Conservation (phyloP, 2,113 vertebrate genomes). For the Ochotona princeps region DNA sequence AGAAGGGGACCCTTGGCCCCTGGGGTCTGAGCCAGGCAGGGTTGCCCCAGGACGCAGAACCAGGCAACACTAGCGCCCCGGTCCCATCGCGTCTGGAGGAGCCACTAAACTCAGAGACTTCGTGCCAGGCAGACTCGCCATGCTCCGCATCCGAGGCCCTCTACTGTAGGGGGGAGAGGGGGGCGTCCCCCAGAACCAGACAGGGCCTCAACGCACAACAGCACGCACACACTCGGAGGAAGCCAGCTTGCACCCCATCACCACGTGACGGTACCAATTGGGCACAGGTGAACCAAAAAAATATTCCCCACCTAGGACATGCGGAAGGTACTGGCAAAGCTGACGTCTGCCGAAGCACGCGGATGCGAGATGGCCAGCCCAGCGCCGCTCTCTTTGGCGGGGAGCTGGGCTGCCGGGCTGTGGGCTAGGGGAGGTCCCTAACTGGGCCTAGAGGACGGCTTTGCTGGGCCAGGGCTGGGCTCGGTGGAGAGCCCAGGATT, state of each 20-base stretch:
- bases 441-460: background rate
- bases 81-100: background rate
- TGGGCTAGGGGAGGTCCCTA: too few species aligned
- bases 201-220: accelerated
- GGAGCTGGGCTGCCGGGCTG: too few species aligned
- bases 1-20: background rate
- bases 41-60: accelerated
- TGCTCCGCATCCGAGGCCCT: background rate
- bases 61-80: too few species aligned
- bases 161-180: background rate
- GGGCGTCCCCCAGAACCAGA: background rate
- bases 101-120: background rate
- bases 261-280: accelerated
- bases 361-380: too few species aligned
- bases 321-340: background rate
- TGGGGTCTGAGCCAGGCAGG: background rate
- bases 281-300: background rate
- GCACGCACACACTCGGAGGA: background rate
- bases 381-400: too few species aligned
- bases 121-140: accelerated
- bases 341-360: too few species aligned
- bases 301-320: background rate
- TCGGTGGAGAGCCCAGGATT: background rate
- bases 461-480: accelerated
- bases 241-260: accelerated